phyloP scores from a whole-genome alignment of 1,140 invertebrate genomes.

The Drosophila erecta region DNA sequence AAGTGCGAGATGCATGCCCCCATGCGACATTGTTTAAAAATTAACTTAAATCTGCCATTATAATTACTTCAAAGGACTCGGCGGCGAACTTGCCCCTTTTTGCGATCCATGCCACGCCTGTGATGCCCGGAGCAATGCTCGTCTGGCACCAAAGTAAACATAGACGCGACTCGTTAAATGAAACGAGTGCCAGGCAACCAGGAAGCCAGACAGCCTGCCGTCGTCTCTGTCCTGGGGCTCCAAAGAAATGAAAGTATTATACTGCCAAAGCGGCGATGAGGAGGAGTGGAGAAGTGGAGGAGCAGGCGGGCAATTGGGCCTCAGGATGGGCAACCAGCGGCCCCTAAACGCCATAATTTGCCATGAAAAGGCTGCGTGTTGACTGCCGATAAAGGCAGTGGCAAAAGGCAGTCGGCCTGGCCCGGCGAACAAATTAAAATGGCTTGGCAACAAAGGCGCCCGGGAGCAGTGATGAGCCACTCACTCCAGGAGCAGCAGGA shows the following conservation, averaged over 20 bases:
- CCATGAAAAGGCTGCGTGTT: constrained; percentile 82
- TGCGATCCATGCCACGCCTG: constrained; percentile 15
- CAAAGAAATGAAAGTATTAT: constrained; percentile 36
- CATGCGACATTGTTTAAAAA: constrained; percentile 77
- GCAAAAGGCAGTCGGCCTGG: constrained; percentile 62
- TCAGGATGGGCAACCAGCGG: constrained; percentile 10
- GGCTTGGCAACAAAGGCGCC: constrained; percentile 64
- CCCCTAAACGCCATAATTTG: constrained; percentile 79
- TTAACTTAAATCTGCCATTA: constrained; percentile 79
- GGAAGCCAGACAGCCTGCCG: constrained; percentile 54
- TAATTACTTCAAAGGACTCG: constrained; percentile 77
- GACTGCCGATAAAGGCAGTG: constrained; percentile 72
- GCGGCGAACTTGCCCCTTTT: constrained; percentile 39
- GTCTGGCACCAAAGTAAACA: constrained; percentile 77
- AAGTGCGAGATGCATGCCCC: constrained; percentile 45
- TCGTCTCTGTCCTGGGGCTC: constrained; percentile 59
- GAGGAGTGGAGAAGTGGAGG: too few relatives aligned
- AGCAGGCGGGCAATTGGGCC: background rate
- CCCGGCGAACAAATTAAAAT: constrained; percentile 57
- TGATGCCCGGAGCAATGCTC: constrained; percentile 39
- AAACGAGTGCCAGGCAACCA: constrained; percentile 41
- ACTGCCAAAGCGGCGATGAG: constrained; percentile 1
- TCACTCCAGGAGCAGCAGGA: constrained; percentile 18
- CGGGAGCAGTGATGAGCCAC: constrained; percentile 41
- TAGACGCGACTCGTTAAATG: constrained; percentile 80